Base-by-base conservation (phyloP, 92 coral and sea anemone species). In the Zoanthus sansibaricus region DNA sequence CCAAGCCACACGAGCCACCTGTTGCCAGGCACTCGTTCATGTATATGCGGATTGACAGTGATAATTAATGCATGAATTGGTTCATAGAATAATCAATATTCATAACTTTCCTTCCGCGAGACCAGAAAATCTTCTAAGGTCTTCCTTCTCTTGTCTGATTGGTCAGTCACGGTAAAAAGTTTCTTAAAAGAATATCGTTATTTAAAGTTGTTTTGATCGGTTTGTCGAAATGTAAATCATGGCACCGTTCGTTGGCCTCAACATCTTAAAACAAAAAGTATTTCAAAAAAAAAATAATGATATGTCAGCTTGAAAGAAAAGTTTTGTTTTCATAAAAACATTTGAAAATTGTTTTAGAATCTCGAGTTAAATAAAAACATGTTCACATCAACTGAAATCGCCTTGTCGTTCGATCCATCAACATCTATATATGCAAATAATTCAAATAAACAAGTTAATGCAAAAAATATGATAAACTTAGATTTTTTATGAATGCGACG, bases 21-120 rank as follows among this genome's bases (percentile, higher is more conserved):
- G 98, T 94, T 94, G 98, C 98, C 96, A 91, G 91, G 98, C 89
- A 51, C 85, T 46, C 86, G 86, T 95, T 94, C 89, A 93, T 93
- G 94, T 89, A 84, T 94, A 89, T 94, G 92, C 96, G 91, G 91
- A 89, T 76, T 82, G 91, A 89, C 83, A 89, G 90, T 88, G 93
- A 94, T 94, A 93, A 94, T 94, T 94, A 88, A 94, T 94, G 79
- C 82, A 83, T 74, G 82, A 71, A 58, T 83, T 84, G 83, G 83
- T 88, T 68, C 72, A 84, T 83, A 83, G 78, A 90, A 64, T 25
- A 68, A 79, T 92, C 51, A 92, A 92, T 83, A 92, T 92, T 90
- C 94, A 92, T 89, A 72, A 9, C 61, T 68, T 75, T 58, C 61
- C 75, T 64, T 37, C 45, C 46, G 84, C 54, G 61, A 59, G 73